Base-by-base conservation (phyloP, 64 coral and sea anemone species). In the Cladopsammia gracilis region DNA sequence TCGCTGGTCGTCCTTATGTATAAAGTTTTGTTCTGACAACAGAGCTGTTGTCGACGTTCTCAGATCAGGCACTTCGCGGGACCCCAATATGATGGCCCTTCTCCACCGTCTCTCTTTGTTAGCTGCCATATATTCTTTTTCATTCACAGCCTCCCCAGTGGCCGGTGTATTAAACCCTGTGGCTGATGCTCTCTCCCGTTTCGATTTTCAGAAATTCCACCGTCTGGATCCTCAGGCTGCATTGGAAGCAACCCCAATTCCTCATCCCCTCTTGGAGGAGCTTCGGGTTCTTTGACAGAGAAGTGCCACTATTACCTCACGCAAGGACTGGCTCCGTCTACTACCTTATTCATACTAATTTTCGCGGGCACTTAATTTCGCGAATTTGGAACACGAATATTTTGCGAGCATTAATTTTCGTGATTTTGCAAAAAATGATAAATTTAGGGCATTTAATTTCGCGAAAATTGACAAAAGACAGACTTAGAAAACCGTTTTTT, bases 1-100 rank as follows among this genome's bases (percentile, higher is more conserved):
- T 18, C 16, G 26, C 1, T 71, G 70, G 70, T 53, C 34, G 47
- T 88, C 64, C 6, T 68, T n/a, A 45, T 44, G 48, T 44, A 45
- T 71, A 7, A 44, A 48, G 18, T 88, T 88, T 72, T 16, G 70
- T 10, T 88, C 64, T 50, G 85, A 88, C 22, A 57, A 88, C 14
- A 18, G 71, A 72, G 69, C 64, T 11, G 85, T 73, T 7, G 18
- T 64, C 15, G 62, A 64, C 62, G 62, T 64, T 20, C 7, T 64
- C 15, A 19, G 62, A 23, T 64, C 62, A 34, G 34, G 34, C 34
- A 34, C 34, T 34, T 34, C 34, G 2, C 34, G 34, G 34, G 62
- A 64, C 62, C 62, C 18, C 62, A 64, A 64, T 20, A 64, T 64
- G 62, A 64, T 18, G 62, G 62, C n/a, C n/a, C n/a, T 64, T 15